Evolutionary conservation across 2,888 invertebrate species (phyloP).

Genomic region (Ophion ellenae): DNA sequence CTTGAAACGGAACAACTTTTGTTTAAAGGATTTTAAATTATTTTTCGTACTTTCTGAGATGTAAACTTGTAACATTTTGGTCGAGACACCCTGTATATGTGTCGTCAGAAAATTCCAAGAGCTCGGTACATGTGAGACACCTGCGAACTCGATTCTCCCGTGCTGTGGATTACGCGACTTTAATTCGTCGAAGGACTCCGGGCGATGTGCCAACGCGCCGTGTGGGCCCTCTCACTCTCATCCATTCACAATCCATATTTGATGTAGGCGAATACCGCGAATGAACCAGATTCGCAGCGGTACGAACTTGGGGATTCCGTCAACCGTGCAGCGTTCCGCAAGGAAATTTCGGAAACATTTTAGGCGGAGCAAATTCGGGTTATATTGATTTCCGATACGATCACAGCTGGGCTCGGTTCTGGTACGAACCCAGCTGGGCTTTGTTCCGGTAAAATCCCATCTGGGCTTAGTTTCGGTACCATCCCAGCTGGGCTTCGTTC

Average conservation of each 20-base stretch:
- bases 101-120: conserved; percentile 41
- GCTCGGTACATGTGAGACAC: conserved; percentile 24
- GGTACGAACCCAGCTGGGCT: background rate
- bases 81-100: background rate
- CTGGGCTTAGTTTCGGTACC: background rate
- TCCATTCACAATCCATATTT: conserved; percentile 53
- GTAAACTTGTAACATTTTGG: background rate
- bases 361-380: background rate
- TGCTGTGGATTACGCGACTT: conserved; percentile 12
- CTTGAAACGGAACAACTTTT: too few species aligned
- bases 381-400: background rate
- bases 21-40: too few species aligned
- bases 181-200: conserved; percentile 45
- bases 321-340: background rate
- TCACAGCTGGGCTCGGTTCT: background rate
- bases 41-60: too few species aligned
- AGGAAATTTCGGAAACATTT: too few species aligned
- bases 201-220: conserved; percentile 38
- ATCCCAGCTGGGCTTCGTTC: background rate
- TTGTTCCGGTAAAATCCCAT: too few species aligned
- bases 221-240: conserved; percentile 20
- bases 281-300: conserved; percentile 42
- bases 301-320: background rate
- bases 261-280: conserved; percentile 38
- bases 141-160: conserved; percentile 30